Base-by-base conservation (phyloP, 2,888 invertebrate species). In the Dorcus hopei region DNA sequence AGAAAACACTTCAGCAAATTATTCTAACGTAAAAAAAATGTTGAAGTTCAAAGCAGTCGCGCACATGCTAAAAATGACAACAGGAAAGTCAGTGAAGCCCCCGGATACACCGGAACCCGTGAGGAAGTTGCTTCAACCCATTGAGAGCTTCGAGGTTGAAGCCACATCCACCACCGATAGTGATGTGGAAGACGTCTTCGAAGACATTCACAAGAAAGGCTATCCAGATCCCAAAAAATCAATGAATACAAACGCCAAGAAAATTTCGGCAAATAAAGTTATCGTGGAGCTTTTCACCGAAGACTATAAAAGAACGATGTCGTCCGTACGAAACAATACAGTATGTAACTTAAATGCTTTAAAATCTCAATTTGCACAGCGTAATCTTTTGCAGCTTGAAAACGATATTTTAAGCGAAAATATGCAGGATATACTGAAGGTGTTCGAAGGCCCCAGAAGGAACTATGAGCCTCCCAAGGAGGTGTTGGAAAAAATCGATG, bases 231-330 rank as follows among this genome's bases (percentile, higher is more conserved):
- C 41, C 3, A 55, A 54, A 19, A 54, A 62, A 14, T 51, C 42
- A 7, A 43, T 52, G 5, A 41, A 49, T 26, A 67, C 63, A 51
- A 66, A 67, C 43, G 58, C 72, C 41, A 65, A 66, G 1, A 74
- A 74, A 62, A 45, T 52, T 5, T 72, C 75, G 63, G 71, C 70
- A 2, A 72, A 74, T 58, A 55, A 62, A 54, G 63, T 64, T 55
- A 71, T 71, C 0, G 65, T 70, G 40, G 65, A 68, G 9, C 59
- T 62, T 39, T 76, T 76, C 58, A 73, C 73, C 2, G 65, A 69
- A 7, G 68, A 72, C 45, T 74, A 69, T 55, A 73, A 72, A 52
- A 61, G 60, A 38, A 68, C 69, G 8, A 70, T 75, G 58, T 38
- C 52, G 9, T 62, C 62, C n/a, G 50, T 69, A 9, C 62, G 73